Base-by-base conservation (phyloP, 2,797 vertebrate genomes). In the Hippoglossus hippoglossus region DNA sequence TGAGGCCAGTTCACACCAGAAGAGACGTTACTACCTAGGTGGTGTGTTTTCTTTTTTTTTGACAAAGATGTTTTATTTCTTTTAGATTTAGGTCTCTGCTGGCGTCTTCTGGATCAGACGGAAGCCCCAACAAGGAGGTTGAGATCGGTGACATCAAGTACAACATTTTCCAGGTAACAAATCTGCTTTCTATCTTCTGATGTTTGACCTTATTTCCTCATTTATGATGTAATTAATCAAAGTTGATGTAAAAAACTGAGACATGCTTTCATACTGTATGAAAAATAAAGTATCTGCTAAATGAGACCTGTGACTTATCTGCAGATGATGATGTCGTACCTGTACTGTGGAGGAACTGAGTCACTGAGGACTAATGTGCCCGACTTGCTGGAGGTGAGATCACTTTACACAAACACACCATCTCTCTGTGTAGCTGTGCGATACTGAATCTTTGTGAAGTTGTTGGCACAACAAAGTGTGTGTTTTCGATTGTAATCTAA, bases 321-420 rank as follows among this genome's bases (percentile, higher is more conserved):
- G 16, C 85, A 96, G 98, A 95, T 98, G 95, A 95, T 99, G 95
- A 99, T 99, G 98, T 97, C 96, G 77, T 99, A 98, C 74, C 93
- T 99, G 64, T 99, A 99, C 91, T 97, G 97, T 0, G 98, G 98
- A 77, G 97, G 96, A 49, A 96, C 96, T 0, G 96, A 98, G 79
- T 94, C 96, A 5, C 93, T 99, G 91, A 95, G 94, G 87, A 96
- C 95, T 51, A 94, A 95, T 18, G 94, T 96, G 0, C 12, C 93
- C 0, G 96, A 97, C 79, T 86, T 98, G 87, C 83, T 99, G 78
- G 96, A 99, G 96, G 98, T 99, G 86, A 96, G 94, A 83, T 49
- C 24, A 1, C 2, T 52, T 15, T n/a, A 60, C 2, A 53, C 10
- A n/a, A 25, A 47, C 8, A 46, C 26, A 57, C 19, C 3, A 5